These are phyloP conservation scores for Spatula versicolor DNA, from an alignment of 2,797 vertebrate species.

Conservation along the genomic window DNA sequence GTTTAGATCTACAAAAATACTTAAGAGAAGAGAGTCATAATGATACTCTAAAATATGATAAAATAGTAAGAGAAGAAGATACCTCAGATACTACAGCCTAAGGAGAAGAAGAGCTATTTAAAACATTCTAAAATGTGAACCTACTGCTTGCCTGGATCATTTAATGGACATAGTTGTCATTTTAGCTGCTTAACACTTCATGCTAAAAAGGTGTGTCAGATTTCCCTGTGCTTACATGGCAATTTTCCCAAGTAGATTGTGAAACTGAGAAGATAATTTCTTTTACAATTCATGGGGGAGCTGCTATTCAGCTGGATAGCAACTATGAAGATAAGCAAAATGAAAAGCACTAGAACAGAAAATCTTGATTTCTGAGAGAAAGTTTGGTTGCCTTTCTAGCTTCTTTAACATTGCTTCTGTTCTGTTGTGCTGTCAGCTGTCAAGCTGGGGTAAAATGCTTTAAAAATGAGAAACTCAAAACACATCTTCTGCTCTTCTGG, in stretches of 20 bases:
- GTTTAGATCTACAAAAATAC: neutral
- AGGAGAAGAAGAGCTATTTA: constrained; percentile 4
- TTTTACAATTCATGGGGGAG: constrained; percentile 1
- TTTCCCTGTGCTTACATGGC: constrained; percentile 27
- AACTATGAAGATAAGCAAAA: constrained; percentile 13
- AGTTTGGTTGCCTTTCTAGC: neutral
- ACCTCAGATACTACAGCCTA: neutral
- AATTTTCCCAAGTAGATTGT: constrained; percentile 50
- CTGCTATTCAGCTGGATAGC: neutral
- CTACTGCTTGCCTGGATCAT: neutral
- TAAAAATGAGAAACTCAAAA: neutral
- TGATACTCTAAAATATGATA: constrained; percentile 2
- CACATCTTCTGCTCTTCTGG: neutral
- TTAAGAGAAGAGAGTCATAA: neutral
- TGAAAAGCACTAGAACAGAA: neutral
- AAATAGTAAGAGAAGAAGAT: neutral
- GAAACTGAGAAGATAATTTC: constrained; percentile 56
- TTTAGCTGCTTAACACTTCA: constrained; percentile 40
- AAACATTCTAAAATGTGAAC: neutral
- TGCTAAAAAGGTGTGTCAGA: constrained; percentile 38
- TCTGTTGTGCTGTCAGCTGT: neutral
- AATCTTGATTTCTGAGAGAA: constrained; percentile 21
- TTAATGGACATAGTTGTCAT: constrained; percentile 35
- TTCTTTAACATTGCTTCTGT: neutral
- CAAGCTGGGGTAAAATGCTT: neutral